Evolutionary conservation across 2,888 invertebrate species (phyloP), one percentile per base, ranked within the genome.

Genomic region (Ethmia dodecea): DNA sequence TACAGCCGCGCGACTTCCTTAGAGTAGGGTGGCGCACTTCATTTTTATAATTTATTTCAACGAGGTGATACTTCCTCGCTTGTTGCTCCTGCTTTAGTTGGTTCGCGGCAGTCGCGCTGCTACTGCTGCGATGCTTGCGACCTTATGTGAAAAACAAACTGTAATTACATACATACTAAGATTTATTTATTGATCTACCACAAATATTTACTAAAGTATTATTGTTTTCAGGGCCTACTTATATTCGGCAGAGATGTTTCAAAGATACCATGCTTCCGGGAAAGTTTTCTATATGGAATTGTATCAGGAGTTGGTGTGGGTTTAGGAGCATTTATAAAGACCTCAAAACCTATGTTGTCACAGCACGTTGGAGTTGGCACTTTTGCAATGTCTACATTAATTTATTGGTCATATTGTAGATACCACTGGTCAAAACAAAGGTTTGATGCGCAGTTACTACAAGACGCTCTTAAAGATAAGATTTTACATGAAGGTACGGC

Each of bases 201-300:
- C 6, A 1, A 26, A 26, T 11, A 26, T 26, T 10, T 10, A 11
- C 36, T 31, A 35, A 20, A 24, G 9, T 13, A 28, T 15, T 32
- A 18, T 20, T 32, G 13, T 13, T 77, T 75, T 31, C 71, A 91
- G 90, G 78, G 88, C 18, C 47, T 92, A 4, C 62, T 87, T 8
- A 49, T 94, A 31, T 93, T 93, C 67, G 94, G 94, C 6, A 86
- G 90, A 49, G 92, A 94, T 71, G 64, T 94, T 13, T 79, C 91
- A 0, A 88, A 92, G 75, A 92, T 95, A 40, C 94, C 94, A 1
- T 95, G 95, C 70, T 94, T 94, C 66, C 88, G 93, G 42, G 90
- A 90, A 55, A 93, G 93, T 62, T 92, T 93, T 57, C 62, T 95
- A 0, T 92, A 92, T 69, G 94, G 94, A 6, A 89, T 94, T 33